Evolutionary conservation across 1,140 invertebrate species (phyloP), one percentile per base, ranked within the genome.

Genomic region (Temnothorax curvispinosus): DNA sequence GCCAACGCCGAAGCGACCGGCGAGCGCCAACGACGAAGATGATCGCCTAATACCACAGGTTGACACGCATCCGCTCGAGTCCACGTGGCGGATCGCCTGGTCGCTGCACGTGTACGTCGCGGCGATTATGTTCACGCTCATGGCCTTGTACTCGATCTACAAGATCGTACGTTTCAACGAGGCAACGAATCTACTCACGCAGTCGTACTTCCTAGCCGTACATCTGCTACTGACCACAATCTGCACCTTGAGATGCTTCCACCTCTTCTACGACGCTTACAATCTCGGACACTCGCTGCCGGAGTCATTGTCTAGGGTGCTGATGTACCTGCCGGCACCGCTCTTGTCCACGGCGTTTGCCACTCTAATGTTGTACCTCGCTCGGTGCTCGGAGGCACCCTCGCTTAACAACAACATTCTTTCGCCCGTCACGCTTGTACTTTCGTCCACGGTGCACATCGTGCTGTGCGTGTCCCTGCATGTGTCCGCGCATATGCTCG

Each of bases 251-350:
- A 96, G 98, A 65, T 98, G 98, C 89, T 97, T 98, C 90, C 98
- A 98, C 92, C 96, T 99, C 71, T 97, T 98, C 88, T 98, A 98
- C 91, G 98, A 99, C 95, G 97, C 98, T 0, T 99, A 99, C 92
- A 99, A 99, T 91, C 96, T 98, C 8, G 97, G 97, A 81, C 96
- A 96, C 58, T 97, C 97, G 0, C 96, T 98, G 89, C 97, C 97
- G 50, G 96, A 97, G n/a, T 97, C 97, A 54, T 93, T 98, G 13
- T 97, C 98, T 44, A 97, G 97, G 85, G 96, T 99, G n/a, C 93
- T 99, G 3, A 96, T 98, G 78, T 97, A 98, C 91, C 96, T 98
- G 38, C 98, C 98, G 0, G 97, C 97, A 32, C 98, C 98, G 74
- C 97, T 98, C 72, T 93, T 99, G 11, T 98, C 98, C 15, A 97